A percentile compares a stretch with the other conserved stretches of the same genome.
Conservation (phyloP, 2,888 invertebrate species). For the Icerya purchasi region DNA sequence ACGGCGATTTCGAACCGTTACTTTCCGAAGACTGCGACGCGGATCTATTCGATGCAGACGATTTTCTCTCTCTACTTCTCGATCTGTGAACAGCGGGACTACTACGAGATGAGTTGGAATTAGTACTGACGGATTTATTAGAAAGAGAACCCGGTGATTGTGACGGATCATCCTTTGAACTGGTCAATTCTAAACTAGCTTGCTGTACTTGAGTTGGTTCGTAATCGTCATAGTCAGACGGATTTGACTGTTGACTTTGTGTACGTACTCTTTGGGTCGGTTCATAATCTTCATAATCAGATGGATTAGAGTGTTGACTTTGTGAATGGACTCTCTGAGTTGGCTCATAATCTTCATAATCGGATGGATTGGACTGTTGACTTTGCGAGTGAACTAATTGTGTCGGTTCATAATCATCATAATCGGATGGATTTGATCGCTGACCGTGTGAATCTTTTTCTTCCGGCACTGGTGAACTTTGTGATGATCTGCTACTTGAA, state of each 20-base stretch:
- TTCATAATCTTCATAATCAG: neutral
- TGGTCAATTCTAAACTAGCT: too few species aligned
- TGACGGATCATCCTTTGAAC: too few species aligned
- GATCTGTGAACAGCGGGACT: too few species aligned
- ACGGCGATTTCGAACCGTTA: neutral
- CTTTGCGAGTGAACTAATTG: neutral
- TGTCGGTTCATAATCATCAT: neutral
- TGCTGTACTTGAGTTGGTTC: neutral
- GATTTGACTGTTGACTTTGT: too few species aligned
- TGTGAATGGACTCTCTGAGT: neutral
- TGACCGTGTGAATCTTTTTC: too few species aligned
- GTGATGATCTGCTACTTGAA: slow-evolving; percentile 9
- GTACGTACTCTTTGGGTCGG: neutral
- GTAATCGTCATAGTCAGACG: neutral
- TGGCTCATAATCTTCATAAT: neutral
- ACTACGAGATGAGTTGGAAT: too few species aligned
- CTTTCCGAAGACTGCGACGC: neutral
- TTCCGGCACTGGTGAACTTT: neutral
- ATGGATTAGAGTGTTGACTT: neutral
- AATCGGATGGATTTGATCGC: neutral
- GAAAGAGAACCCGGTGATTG: too few species aligned
- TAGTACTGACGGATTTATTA: too few species aligned
- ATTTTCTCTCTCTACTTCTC: neutral
- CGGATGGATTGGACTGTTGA: neutral
- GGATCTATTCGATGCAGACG: neutral